Conservation (phyloP, 2,888 invertebrate genomes). For the Exocentrus adspersus region DNA sequence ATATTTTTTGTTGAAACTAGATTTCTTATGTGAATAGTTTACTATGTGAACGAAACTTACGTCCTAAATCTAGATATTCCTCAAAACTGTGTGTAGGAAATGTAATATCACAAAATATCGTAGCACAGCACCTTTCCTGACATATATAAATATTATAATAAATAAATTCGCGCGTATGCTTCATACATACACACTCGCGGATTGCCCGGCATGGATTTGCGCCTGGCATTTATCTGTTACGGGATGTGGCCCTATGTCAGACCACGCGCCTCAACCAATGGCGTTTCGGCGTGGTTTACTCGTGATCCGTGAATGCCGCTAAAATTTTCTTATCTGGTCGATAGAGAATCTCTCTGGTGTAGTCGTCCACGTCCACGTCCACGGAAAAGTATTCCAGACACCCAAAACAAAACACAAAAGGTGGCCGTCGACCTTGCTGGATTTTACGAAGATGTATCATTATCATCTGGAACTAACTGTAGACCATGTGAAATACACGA, state of each 20-base stretch:
- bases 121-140: slow-evolving; percentile 16
- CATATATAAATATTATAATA: slow-evolving; percentile 10
- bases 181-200: slow-evolving; percentile 28
- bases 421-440: slow-evolving; percentile 12
- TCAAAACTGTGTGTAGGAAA: slow-evolving; percentile 13
- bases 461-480: not conserved
- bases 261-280: slow-evolving; percentile 78
- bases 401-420: slow-evolving; percentile 1
- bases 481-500: slow-evolving; percentile 10
- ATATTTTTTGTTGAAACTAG: too few relatives aligned
- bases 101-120: slow-evolving; percentile 21
- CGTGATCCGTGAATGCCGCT: slow-evolving; percentile 57
- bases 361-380: not conserved
- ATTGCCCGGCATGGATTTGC: slow-evolving; percentile 46
- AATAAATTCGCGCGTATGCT: slow-evolving; percentile 28
- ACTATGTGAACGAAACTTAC: slow-evolving; percentile 13
- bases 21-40: not conserved
- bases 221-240: slow-evolving; percentile 59
- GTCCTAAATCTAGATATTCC: slow-evolving; percentile 31
- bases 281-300: slow-evolving; percentile 58
- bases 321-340: slow-evolving; percentile 28
- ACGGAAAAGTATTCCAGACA: not conserved
- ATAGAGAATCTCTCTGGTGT: slow-evolving; percentile 9
- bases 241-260: slow-evolving; percentile 80
- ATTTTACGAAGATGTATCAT: slow-evolving; percentile 7